A percentile compares a stretch with the other conserved stretches of the same genome.
Conservation (phyloP, 2,888 invertebrate species). For the Andrena bucephala region DNA sequence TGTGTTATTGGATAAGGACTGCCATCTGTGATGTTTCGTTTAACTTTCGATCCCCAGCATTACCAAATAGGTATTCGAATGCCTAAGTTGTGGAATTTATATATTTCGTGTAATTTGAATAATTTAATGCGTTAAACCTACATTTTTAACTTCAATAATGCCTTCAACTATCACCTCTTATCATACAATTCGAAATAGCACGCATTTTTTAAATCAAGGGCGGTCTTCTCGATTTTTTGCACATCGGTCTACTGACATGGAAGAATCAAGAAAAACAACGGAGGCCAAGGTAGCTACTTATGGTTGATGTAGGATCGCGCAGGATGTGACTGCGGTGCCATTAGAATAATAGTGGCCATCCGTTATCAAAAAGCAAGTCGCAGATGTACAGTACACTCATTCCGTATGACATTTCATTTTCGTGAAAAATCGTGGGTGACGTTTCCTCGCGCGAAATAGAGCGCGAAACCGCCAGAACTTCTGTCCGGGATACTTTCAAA, state of each 20-base stretch:
- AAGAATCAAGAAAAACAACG: constrained; percentile 27
- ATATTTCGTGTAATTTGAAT: too few species aligned
- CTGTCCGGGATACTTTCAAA: constrained; percentile 56
- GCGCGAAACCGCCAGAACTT: constrained; percentile 60
- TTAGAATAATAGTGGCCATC: constrained; percentile 68
- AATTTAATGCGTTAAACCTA: too few species aligned
- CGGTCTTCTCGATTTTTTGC: neutral
- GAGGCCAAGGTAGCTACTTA: constrained; percentile 59
- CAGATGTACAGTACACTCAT: constrained; percentile 68
- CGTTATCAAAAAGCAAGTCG: constrained; percentile 70
- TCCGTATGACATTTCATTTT: constrained; percentile 72
- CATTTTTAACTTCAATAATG: neutral
- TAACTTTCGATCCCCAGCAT: too few species aligned
- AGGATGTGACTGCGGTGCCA: constrained; percentile 62
- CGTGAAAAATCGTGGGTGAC: constrained; percentile 65
- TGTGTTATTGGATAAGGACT: too few species aligned
- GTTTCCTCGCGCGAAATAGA: constrained; percentile 64
- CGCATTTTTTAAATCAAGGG: neutral
- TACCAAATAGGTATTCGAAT: too few species aligned
- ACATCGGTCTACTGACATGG: neutral
- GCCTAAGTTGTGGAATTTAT: too few species aligned
- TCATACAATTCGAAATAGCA: neutral
- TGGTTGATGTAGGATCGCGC: constrained; percentile 66
- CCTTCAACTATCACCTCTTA: neutral
- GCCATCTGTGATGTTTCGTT: too few species aligned